Conservation (phyloP, 2,888 invertebrate genomes). For the Peribatodes rhomboidaria region DNA sequence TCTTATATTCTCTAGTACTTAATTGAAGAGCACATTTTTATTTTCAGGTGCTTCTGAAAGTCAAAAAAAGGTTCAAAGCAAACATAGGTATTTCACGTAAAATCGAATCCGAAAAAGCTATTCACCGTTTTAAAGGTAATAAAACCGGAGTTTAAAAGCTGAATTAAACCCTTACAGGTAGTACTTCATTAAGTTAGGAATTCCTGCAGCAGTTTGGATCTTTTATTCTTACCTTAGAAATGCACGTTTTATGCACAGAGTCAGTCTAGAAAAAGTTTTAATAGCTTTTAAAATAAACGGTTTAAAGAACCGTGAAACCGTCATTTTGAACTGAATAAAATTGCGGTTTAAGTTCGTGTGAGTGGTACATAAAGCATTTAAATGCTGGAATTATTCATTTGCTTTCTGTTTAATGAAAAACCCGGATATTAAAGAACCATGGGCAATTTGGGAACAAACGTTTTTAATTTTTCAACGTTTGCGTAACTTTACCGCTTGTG, state of each 20-base stretch:
- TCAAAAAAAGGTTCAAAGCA: too few species aligned
- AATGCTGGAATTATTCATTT: slow-evolving; percentile 11
- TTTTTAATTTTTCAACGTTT: slow-evolving; percentile 1
- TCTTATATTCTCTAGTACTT: too few species aligned
- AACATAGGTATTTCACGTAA: too few species aligned
- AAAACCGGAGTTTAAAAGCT: not conserved
- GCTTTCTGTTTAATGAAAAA: slow-evolving; percentile 9
- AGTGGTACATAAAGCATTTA: slow-evolving; percentile 9
- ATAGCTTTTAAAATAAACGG: slow-evolving; percentile 30
- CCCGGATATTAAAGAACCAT: not conserved
- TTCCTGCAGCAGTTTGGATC: slow-evolving; percentile 14
- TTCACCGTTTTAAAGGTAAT: not conserved
- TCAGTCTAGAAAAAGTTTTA: slow-evolving; percentile 30
- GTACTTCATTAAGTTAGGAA: slow-evolving; percentile 19
- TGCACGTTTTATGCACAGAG: slow-evolving; percentile 27
- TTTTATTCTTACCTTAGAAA: slow-evolving; percentile 21
- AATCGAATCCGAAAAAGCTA: too few species aligned
- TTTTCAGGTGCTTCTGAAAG: too few species aligned
- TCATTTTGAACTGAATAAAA: slow-evolving; percentile 24
- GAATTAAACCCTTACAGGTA: slow-evolving; percentile 2
- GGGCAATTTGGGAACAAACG: slow-evolving; percentile 5
- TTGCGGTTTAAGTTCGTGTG: slow-evolving; percentile 4
- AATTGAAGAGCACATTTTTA: too few species aligned
- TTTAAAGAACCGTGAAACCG: slow-evolving; percentile 12
- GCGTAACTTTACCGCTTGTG: not conserved